These are phyloP conservation scores for Philereme vetulata DNA, from an alignment of 2,888 invertebrate genomes.

Conservation along the genomic window DNA sequence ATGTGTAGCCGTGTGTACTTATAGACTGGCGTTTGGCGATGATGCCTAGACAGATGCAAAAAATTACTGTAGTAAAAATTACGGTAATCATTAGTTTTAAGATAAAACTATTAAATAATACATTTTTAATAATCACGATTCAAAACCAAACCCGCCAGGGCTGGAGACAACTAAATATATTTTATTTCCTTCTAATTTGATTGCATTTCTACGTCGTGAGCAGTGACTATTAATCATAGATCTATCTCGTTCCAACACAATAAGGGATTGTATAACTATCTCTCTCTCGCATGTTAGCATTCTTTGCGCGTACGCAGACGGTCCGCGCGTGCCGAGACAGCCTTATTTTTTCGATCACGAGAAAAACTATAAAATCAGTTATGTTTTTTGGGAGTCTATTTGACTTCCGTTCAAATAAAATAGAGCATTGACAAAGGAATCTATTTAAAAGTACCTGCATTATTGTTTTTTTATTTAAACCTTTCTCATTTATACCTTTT, in stretches of 20 bases:
- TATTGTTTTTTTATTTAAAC: background rate
- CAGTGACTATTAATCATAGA: conserved; percentile 70
- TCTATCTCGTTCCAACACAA: conserved; percentile 46
- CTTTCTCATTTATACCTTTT: background rate
- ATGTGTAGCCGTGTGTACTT: too few relatives aligned
- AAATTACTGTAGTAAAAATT: too few relatives aligned
- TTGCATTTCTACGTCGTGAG: conserved; percentile 71
- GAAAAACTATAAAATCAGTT: conserved; percentile 74
- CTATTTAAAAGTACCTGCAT: background rate
- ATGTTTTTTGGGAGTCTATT: conserved; percentile 55
- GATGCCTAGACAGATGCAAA: too few relatives aligned
- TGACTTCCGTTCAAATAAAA: conserved; percentile 58
- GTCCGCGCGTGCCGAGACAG: conserved; percentile 74
- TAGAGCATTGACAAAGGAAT: conserved; percentile 25
- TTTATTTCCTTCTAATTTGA: conserved; percentile 79
- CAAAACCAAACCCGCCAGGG: conserved; percentile 46
- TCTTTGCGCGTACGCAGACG: conserved; percentile 64
- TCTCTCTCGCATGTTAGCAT: conserved; percentile 61
- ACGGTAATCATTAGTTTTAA: too few relatives aligned
- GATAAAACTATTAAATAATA: too few relatives aligned
- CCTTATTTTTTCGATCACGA: conserved; percentile 62
- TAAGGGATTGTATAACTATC: conserved; percentile 42
- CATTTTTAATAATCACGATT: conserved; percentile 21
- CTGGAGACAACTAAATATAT: conserved; percentile 43
- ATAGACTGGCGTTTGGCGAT: too few relatives aligned